A percentile compares a stretch with the other conserved stretches of the same genome.
Evolutionary conservation across 2,113 vertebrate species (phyloP).

Genomic region (Dicaeum eximium): DNA sequence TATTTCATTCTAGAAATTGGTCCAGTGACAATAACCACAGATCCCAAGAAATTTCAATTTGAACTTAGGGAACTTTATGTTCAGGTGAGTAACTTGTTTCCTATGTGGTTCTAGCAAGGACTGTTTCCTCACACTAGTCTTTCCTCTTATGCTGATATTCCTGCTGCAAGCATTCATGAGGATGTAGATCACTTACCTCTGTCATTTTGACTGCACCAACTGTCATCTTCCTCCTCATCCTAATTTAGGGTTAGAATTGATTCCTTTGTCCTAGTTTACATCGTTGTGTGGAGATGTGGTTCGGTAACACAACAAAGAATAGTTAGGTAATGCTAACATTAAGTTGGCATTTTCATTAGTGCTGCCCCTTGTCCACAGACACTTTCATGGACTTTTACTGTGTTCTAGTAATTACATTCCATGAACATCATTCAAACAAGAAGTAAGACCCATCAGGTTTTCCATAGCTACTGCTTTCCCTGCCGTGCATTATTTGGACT

Average conservation of each 20-base stretch:
- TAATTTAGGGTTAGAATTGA: neutral
- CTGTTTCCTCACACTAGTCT: neutral
- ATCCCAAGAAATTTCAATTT: conserved; percentile 97
- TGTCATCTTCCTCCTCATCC: neutral
- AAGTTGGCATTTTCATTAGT: neutral
- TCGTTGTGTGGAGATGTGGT: neutral
- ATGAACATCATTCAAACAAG: neutral
- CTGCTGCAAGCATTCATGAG: neutral
- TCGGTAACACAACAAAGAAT: neutral
- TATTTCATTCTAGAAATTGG: conserved; percentile 86
- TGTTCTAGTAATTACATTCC: neutral
- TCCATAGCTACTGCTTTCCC: neutral
- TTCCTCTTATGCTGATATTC: neutral
- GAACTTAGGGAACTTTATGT: conserved; percentile 97
- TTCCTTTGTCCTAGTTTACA: neutral
- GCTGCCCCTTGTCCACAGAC: neutral
- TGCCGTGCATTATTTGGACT: fast-evolving
- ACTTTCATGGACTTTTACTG: neutral
- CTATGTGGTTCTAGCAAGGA: neutral
- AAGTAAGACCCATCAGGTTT: neutral
- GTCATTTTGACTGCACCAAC: neutral
- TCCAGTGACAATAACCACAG: conserved; percentile 96
- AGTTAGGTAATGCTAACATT: neutral
- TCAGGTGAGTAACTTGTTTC: conserved; percentile 80
- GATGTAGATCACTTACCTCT: neutral